Evolutionary conservation across 2,888 invertebrate species (phyloP).

Genomic region (Coecobrya sp.): DNA sequence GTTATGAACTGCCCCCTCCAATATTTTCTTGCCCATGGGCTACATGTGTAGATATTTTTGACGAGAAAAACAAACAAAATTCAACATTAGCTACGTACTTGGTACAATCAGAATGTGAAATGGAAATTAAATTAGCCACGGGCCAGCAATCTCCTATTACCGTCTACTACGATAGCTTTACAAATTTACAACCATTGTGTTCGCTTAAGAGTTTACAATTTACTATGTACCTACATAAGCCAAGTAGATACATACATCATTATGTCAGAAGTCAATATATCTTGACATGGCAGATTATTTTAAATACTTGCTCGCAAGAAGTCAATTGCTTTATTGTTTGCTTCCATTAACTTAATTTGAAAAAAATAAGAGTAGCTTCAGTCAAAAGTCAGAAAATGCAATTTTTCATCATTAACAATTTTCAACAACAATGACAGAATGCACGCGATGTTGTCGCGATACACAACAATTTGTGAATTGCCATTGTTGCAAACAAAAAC

Average conservation of each 20-base stretch:
- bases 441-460: background rate
- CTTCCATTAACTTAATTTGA: conserved; percentile 10
- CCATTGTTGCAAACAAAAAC: conserved; percentile 6
- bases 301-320: background rate
- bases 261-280: conserved; percentile 62
- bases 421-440: background rate
- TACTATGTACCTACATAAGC: background rate
- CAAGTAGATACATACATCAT: conserved; percentile 28
- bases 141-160: conserved; percentile 19
- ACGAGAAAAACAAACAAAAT: conserved; percentile 56
- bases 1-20: conserved; percentile 2
- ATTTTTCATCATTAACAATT: conserved; percentile 30
- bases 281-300: conserved; percentile 56
- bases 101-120: conserved; percentile 3
- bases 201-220: too few species aligned
- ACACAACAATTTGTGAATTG: background rate
- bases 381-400: conserved; percentile 20
- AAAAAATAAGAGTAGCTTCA: conserved; percentile 20
- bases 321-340: conserved; percentile 3
- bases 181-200: too few species aligned
- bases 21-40: conserved; percentile 7
- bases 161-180: background rate
- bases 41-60: background rate
- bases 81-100: background rate
- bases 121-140: conserved; percentile 54